These are phyloP conservation scores for Diabrotica undecimpunctata DNA, from an alignment of 1,140 invertebrate genomes.

Conservation along the genomic window DNA sequence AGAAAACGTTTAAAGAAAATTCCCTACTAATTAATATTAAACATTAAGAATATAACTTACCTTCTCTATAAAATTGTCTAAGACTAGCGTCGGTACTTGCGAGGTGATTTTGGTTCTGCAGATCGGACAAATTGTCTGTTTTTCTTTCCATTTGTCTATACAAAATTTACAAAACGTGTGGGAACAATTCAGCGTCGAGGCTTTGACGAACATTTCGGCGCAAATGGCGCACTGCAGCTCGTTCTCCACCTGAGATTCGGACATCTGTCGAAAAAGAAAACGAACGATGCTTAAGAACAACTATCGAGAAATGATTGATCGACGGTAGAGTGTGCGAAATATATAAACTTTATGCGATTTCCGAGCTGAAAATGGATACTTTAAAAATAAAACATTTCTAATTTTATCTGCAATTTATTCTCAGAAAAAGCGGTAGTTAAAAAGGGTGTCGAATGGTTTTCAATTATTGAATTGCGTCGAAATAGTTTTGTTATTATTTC, in stretches of 20 bases:
- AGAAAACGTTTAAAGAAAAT: too few species aligned
- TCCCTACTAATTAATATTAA: too few species aligned
- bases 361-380: too few species aligned
- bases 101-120: constrained; percentile 53
- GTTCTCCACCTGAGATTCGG: constrained; percentile 23
- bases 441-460: too few species aligned
- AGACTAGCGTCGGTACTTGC: constrained; percentile 30
- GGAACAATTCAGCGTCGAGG: constrained; percentile 69
- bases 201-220: constrained; percentile 69
- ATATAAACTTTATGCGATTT: not conserved
- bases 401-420: too few species aligned
- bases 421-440: too few species aligned
- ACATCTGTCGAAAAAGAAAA: not conserved
- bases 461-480: too few species aligned
- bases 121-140: constrained; percentile 69
- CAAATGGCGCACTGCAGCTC: constrained; percentile 78
- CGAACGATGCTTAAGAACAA: too few species aligned
- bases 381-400: not conserved
- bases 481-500: too few species aligned
- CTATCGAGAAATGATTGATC: too few species aligned
- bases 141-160: constrained; percentile 69
- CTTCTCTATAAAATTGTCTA: constrained; percentile 40
- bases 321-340: not conserved
- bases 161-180: constrained; percentile 77
- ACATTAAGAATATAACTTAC: constrained; percentile 11